Evolutionary conservation across 2,113 vertebrate species (phyloP), one percentile per base, ranked within the genome.

Genomic region (Hepsetus odoe): DNA sequence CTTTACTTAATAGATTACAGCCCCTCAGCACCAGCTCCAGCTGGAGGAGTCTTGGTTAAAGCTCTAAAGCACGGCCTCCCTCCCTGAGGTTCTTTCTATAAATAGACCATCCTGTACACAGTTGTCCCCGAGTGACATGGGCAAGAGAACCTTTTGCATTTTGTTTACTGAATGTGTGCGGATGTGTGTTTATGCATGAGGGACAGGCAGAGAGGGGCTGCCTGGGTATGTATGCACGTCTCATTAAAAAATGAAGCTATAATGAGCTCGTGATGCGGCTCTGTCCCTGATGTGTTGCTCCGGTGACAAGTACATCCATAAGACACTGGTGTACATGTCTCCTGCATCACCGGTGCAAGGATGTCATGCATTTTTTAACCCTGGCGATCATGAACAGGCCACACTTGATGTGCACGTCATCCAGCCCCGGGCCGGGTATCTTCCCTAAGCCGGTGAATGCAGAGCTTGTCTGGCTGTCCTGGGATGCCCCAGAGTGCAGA

Each of bases 161-260:
- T 44, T 22, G 53, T 46, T 67, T 38, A 30, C 30, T 9, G 3
- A 20, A 4, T 40, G 68, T 72, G 58, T 24, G 58, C 12, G 28
- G 22, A 24, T 30, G 42, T 35, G 72, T 26, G 12, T 14, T n/a
- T 51, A 20, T 20, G 7, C 12, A 51, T 6, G n/a, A n/a, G 44
- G 3, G 67, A 24, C 64, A 33, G 32, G 38, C 55, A 73, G 38
- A 74, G 66, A 35, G 22, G 65, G 73, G 40, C 72, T 64, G 13
- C 33, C 59, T 33, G 28, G 7, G 1, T 3, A 12, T 33, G 61
- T 53, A 44, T 66, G 73, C 61, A 33, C 51, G 64, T 76, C 24
- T 76, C 20, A 51, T 51, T 76, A 76, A 44, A n/a, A 76, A 76
- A 65, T 76, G 64, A 26, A 66, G 73, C 73, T 38, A 35, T 76